Conservation (phyloP, 2,113 vertebrate species). For the Blennius ocellaris region DNA sequence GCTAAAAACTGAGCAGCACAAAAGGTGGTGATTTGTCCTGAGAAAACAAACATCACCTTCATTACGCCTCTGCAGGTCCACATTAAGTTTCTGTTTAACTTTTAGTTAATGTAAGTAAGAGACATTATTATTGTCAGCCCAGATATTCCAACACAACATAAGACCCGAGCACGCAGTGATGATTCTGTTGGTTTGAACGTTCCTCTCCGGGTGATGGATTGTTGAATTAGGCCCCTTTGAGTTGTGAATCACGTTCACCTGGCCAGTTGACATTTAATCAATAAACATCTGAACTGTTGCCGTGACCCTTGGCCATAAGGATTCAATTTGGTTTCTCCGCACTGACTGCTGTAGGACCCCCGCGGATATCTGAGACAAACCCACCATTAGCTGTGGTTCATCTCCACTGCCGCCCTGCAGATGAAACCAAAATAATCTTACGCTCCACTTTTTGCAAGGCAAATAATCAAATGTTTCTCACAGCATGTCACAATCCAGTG, state of each 20-base stretch:
- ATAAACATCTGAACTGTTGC: slow-evolving; percentile 84
- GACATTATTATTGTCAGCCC: background rate
- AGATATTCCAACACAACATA: background rate
- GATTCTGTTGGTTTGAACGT: slow-evolving; percentile 68
- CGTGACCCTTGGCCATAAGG: slow-evolving; percentile 75
- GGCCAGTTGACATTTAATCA: slow-evolving; percentile 83
- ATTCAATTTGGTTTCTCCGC: slow-evolving; percentile 79
- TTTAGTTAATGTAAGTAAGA: background rate
- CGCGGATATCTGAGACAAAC: slow-evolving; percentile 57
- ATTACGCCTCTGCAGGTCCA: background rate
- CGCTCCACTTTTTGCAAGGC: slow-evolving; percentile 61
- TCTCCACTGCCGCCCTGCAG: slow-evolving; percentile 43
- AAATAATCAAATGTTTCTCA: slow-evolving; percentile 59
- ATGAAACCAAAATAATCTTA: slow-evolving; percentile 48
- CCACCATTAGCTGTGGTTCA: slow-evolving; percentile 60
- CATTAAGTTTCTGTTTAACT: background rate
- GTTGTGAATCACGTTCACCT: slow-evolving; percentile 84
- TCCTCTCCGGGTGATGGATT: slow-evolving; percentile 73
- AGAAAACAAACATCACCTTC: too few relatives aligned
- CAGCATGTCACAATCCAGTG: slow-evolving; percentile 10
- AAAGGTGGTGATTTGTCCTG: too few relatives aligned
- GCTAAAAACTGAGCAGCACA: too few relatives aligned
- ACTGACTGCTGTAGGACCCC: slow-evolving; percentile 65
- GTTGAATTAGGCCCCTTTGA: slow-evolving; percentile 65
- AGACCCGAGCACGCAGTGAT: slow-evolving; percentile 23